A percentile compares a stretch with the other conserved stretches of the same genome.
Evolutionary conservation across 2,113 vertebrate genomes (phyloP).

Genomic region (Leptobrachium ailaonicum): DNA sequence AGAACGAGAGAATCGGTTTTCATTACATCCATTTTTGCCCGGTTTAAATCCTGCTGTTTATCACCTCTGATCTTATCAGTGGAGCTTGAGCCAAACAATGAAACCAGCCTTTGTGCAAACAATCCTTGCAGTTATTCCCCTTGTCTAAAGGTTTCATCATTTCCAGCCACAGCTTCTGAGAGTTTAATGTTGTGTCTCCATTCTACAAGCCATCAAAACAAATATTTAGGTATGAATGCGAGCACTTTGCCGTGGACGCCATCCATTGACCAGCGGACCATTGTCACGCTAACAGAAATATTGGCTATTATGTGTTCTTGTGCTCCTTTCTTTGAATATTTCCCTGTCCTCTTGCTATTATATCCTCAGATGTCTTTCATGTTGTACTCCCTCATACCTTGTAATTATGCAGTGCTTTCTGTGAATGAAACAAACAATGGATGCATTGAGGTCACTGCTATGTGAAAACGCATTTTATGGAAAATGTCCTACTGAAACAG

Average conservation of each 20-base stretch:
- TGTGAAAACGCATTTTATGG: neutral
- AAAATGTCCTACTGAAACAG: too few species aligned
- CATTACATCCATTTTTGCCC: neutral
- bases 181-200: neutral
- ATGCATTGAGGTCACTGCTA: neutral
- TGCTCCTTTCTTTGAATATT: neutral
- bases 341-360: neutral
- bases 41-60: neutral
- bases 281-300: neutral
- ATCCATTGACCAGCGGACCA: neutral
- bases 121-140: neutral
- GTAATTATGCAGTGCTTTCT: too few species aligned
- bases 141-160: slow-evolving; percentile 3
- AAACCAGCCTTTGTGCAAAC: slow-evolving; percentile 4
- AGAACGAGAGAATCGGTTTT: neutral
- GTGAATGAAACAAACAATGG: neutral
- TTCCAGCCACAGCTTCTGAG: neutral
- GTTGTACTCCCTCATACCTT: neutral
- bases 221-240: neutral
- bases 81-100: neutral
- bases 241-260: neutral
- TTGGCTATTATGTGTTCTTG: neutral
- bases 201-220: neutral
- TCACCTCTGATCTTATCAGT: slow-evolving; percentile 2
- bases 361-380: neutral